These are phyloP conservation scores for Porites evermanni DNA, from an alignment of 92 coral and sea anemone species.

Conservation along the genomic window DNA sequence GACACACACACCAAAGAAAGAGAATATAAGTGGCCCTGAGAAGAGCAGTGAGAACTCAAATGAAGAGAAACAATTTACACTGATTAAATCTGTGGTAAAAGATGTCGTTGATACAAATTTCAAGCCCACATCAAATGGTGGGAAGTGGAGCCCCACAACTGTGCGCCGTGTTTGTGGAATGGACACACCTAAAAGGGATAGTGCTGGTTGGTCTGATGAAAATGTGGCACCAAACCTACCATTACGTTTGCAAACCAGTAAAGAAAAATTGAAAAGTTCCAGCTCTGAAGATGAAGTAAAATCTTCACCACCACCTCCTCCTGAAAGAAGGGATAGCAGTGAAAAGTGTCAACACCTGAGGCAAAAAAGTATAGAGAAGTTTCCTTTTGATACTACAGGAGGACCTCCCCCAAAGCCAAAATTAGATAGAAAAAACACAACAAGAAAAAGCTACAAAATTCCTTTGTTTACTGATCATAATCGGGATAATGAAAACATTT, in stretches of 20 bases:
- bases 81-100: constrained; percentile 66
- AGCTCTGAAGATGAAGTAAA: constrained; percentile 29
- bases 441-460: constrained; percentile 81
- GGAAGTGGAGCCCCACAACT: constrained; percentile 86
- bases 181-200: constrained; percentile 62
- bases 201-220: constrained; percentile 5
- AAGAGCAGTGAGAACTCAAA: constrained; percentile 55
- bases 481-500: constrained; percentile 23
- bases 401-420: constrained; percentile 86
- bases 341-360: constrained; percentile 64
- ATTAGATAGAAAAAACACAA: constrained; percentile 82
- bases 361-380: constrained; percentile 65
- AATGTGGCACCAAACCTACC: constrained; percentile 66
- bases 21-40: constrained; percentile 62
- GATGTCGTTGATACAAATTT: constrained; percentile 71
- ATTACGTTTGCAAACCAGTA: constrained; percentile 44
- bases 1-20: constrained; percentile 52
- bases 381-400: constrained; percentile 46
- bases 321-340: constrained; percentile 67
- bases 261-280: constrained; percentile 14
- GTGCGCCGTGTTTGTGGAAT: constrained; percentile 91
- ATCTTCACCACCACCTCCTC: constrained; percentile 73
- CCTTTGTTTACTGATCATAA: constrained; percentile 51
- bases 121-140: constrained; percentile 56
- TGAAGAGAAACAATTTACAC: constrained; percentile 47